Conservation (phyloP, 2,113 vertebrate genomes). For the Bubalus kerabau region DNA sequence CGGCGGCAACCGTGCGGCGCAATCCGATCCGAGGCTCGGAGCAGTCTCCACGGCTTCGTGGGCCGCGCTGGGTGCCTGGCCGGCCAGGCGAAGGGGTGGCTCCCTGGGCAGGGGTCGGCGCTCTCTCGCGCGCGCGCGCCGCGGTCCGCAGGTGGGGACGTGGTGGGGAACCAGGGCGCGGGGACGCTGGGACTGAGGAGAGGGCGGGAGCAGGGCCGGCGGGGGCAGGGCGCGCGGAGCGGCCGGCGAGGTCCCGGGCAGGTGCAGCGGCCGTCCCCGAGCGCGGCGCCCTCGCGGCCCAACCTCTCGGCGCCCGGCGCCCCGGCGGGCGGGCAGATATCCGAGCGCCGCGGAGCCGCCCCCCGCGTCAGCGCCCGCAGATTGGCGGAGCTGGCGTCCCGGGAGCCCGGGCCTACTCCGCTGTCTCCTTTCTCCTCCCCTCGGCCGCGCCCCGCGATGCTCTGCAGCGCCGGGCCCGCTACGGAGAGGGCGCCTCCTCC, state of each 20-base stretch:
- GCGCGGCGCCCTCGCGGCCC: conserved; percentile 72
- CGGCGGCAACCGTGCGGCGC: not conserved
- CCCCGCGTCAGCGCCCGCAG: conserved; percentile 91
- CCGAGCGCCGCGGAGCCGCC: conserved; percentile 89
- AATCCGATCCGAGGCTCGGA: not conserved
- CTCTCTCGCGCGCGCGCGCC: not conserved
- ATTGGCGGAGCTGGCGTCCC: conserved; percentile 90
- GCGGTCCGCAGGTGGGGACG: not conserved
- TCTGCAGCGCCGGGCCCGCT: conserved; percentile 84
- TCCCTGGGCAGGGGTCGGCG: not conserved
- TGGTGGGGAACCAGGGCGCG: not conserved
- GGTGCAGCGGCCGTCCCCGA: conserved; percentile 80
- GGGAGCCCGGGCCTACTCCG: conserved; percentile 74
- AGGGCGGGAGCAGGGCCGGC: not conserved
- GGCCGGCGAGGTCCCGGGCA: conserved; percentile 70
- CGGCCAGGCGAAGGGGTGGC: not conserved
- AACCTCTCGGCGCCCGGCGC: conserved; percentile 78
- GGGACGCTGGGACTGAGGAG: accelerated
- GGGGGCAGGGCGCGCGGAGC: not conserved
- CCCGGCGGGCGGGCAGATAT: conserved; percentile 94
- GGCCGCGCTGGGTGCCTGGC: not conserved
- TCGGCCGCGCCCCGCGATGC: conserved; percentile 67
- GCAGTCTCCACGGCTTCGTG: not conserved
- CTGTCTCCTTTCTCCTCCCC: conserved; percentile 64
- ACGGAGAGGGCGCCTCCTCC: conserved; percentile 87